A percentile compares a stretch with the other conserved stretches of the same genome.
phyloP scores from a whole-genome alignment of 2,888 invertebrate species.

The Chydorus sphaericus region DNA sequence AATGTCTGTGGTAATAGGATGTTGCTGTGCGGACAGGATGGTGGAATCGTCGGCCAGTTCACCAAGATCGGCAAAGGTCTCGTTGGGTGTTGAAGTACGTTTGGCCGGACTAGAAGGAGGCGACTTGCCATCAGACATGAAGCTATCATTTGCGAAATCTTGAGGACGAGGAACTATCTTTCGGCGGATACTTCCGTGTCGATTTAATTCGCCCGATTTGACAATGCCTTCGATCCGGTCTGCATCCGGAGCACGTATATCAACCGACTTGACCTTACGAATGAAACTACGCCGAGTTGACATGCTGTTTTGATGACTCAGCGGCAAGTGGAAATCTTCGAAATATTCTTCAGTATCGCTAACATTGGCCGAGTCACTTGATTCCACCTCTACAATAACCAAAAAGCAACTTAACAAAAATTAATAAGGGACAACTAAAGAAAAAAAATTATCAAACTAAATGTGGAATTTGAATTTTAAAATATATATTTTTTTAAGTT shows the following conservation, averaged over 20 bases:
- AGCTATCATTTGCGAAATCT: slow-evolving; percentile 8
- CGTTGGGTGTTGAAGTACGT: not conserved
- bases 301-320: slow-evolving; percentile 26
- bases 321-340: slow-evolving; percentile 25
- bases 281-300: slow-evolving; percentile 24
- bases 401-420: slow-evolving; percentile 10
- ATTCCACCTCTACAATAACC: not conserved
- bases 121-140: not conserved
- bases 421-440: not conserved
- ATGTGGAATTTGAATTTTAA: not conserved
- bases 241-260: slow-evolving; percentile 20
- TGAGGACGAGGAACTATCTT: slow-evolving; percentile 18
- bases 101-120: not conserved
- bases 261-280: slow-evolving; percentile 20
- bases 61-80: not conserved
- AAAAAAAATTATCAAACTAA: slow-evolving; percentile 5
- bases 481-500: not conserved
- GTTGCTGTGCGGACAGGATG: not conserved
- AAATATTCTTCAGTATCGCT: slow-evolving; percentile 24
- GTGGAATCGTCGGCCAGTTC: not conserved
- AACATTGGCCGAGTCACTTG: not conserved
- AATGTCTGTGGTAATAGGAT: slow-evolving; percentile 3
- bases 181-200: slow-evolving; percentile 21
- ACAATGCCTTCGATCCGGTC: slow-evolving; percentile 22
- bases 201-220: slow-evolving; percentile 20